These are phyloP conservation scores for Cyrtorhinus lividipennis DNA, from an alignment of 1,140 invertebrate species.

Conservation along the genomic window DNA sequence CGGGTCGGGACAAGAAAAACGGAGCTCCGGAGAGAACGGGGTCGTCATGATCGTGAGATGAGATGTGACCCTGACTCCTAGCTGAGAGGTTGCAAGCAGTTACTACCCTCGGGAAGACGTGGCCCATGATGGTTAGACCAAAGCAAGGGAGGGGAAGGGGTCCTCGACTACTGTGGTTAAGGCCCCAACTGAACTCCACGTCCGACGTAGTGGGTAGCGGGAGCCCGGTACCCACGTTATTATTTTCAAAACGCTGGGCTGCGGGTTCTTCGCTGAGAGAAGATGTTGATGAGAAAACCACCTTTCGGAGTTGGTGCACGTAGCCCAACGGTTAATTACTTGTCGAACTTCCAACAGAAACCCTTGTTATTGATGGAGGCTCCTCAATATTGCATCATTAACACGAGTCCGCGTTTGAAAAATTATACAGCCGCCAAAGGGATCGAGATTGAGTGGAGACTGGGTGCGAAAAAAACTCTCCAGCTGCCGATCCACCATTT, in stretches of 20 bases:
- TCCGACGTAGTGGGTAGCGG: not conserved
- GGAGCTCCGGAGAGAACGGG: not conserved
- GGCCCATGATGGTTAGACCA: no score
- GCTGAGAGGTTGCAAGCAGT: not conserved
- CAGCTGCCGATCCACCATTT: not conserved
- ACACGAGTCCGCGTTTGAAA: not conserved
- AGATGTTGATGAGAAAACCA: conserved; percentile 1
- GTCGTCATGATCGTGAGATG: not conserved
- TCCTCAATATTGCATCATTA: conserved; percentile 4
- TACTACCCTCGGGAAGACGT: no score
- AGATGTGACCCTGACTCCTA: not conserved
- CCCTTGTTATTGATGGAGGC: conserved; percentile 2
- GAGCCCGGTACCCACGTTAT: no score
- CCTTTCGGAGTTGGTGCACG: not conserved
- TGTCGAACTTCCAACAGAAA: not conserved
- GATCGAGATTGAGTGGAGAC: not conserved
- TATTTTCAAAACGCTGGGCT: not conserved
- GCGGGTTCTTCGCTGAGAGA: not conserved
- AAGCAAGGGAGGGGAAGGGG: no score
- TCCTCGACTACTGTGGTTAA: not conserved
- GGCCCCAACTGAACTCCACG: not conserved
- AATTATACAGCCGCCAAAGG: conserved; percentile 1
- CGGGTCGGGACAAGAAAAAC: no score
- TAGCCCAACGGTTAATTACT: not conserved
- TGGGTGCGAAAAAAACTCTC: not conserved